Evolutionary conservation across 2,797 vertebrate species (phyloP), one percentile per base, ranked within the genome.

Genomic region (Botia kubotai): DNA sequence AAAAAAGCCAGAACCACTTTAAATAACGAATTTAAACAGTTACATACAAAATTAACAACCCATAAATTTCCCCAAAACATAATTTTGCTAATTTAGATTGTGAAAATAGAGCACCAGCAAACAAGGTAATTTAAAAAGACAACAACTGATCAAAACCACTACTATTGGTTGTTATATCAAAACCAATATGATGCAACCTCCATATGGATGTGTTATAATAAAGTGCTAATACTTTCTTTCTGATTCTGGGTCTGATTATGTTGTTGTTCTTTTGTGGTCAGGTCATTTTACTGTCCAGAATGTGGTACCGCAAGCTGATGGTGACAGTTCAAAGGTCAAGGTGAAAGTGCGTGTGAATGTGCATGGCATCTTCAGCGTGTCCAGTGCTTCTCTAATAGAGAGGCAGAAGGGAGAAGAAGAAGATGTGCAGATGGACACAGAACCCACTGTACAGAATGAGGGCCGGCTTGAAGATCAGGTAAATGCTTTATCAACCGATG

Each of bases 301-400:
- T 48, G 96, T 98, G 76, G 91, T 93, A 77, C 95, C 97, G 6
- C 97, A 97, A 68, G 93, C 94, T 0, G 96, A 98, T 23, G 97
- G 97, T 0, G 96, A 97, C 87, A 96, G 93, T 85, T 96, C 96
- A 39, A 98, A 97, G 91, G 96, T 98, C 72, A 98, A 98, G 84
- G 96, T 98, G 69, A 98, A 98, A 91, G 97, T 98, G 80, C 95
- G 96, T 0, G 94, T 98, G 68, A 98, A 97, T 1, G 90, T 98
- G 72, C 97, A 98, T 0, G 97, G 97, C 67, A 95, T 98, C 89
- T 97, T 98, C 93, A 97, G 95, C 0, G 96, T 98, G 87, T 97
- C 96, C 72, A 95, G 86, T 5, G 97, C 97, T 0, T 96, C 96
- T n/a, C 86, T 98, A 80, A 94, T 98, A 16, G 97, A 98, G 88